Base-by-base conservation (phyloP, 1,140 invertebrate species). In the Aphelenchoides besseyi region DNA sequence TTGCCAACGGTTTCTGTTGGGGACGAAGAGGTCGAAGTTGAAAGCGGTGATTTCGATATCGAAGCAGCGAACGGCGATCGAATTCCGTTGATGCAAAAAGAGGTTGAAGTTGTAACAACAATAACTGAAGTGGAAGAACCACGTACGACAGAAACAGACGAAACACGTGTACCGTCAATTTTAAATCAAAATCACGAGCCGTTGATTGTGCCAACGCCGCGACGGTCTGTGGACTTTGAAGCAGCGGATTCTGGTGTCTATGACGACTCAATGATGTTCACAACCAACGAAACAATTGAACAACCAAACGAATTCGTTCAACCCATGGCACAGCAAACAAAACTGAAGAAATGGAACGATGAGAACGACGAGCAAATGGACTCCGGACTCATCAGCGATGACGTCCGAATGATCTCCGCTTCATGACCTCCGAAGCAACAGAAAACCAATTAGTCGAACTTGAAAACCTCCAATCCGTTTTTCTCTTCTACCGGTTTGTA, bases 341-440 rank as follows among this genome's bases (percentile, higher is more conserved):
- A 12, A 2, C 26, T 32, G 2, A 18, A 2, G n/a, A 70, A 70
- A 62, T 68, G 68, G 23, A 26, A 61, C 16, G 16, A 18, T 26
- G 26, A 32, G 8, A 1, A 26, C 5, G 71, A 72, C 48, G 41
- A 53, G 26, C 26, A 73, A 3, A n/a, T 57, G 3, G 73, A 74
- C 36, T 74, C 73, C n/a, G 73, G 73, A 12, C 29, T 74, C 62
- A 41, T 75, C 53, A 54, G 41, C 53, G 73, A 74, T 30, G 70
- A 72, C n/a, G 18, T 72, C 18, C 71, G 36, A 33, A 3, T 74
- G 70, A 70, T 72, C 71, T 74, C 70, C 29, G 70, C 70, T 16
- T 75, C 69, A 33, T 68, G 66, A 68, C 2, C 1, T n/a, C 59
- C 16, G 23, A 2, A 2, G 2, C 48, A 52, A n/a, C n/a, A n/a